Base-by-base conservation (phyloP, 2,888 invertebrate genomes). In the Heliothis peltigera region DNA sequence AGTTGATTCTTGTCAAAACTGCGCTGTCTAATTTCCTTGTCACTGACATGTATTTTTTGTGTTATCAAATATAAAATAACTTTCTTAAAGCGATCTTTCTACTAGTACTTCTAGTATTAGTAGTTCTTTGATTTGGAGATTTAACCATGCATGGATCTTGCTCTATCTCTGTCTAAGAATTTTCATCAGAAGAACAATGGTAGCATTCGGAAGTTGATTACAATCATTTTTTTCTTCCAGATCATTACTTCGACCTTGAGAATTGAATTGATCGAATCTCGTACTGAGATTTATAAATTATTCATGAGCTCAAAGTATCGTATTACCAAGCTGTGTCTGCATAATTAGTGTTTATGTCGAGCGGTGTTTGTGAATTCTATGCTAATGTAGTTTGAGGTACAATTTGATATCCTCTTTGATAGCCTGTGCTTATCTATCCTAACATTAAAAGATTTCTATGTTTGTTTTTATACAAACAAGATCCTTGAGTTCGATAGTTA, bases 181-280 rank as follows among this genome's bases (percentile, higher is more conserved):
- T 17, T 7, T 17, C 42, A 17, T 42, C 8, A 25, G 0, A 25
- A 18, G 12, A 21, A n/a, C 15, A 32, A 51, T 21, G 10, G 6
- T 39, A 19, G 10, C 3, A 18, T 43, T 35, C 18, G 51, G 17
- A 48, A 66, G 5, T 44, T 5, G 5, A 17, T 15, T 17, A 15
- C 18, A 10, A 47, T 7, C 15, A 19, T 18, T 39, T 51, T 46
- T 19, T 28, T 46, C 35, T 32, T 48, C 39, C n/a, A 39, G 39
- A 1, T 63, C 71, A 75, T 72, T 59, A 60, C 59, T 56, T 49
- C 81, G 86, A 85, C 87, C 85, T 88, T 86, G 85, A 79, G 75
- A 81, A 84, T 86, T 82, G 79, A 77, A 78, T 84, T 79, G 75
- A 65, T 79, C 79, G 79, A 83, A 84, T 77, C 64, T 76, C 60